Evolutionary conservation across 2,888 invertebrate species (phyloP).

Genomic region (Emmelina monodactyla): DNA sequence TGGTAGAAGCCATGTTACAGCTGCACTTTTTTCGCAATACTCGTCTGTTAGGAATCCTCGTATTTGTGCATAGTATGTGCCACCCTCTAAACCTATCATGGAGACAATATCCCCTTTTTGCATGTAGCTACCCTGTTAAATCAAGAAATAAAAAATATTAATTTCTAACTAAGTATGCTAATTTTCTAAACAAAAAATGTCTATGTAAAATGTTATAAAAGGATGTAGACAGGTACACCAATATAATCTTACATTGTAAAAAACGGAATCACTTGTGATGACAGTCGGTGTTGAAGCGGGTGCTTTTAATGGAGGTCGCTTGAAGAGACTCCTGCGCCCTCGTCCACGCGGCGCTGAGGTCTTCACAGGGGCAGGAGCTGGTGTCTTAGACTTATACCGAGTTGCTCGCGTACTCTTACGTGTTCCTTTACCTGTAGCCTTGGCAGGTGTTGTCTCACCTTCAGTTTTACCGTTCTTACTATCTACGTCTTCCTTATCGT

Average conservation of each 20-base stretch:
- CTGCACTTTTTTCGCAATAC: slow-evolving; percentile 92
- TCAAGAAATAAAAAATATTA: neutral
- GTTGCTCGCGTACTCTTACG: slow-evolving; percentile 69
- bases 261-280: slow-evolving; percentile 80
- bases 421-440: slow-evolving; percentile 57
- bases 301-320: slow-evolving; percentile 81
- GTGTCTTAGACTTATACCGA: slow-evolving; percentile 59
- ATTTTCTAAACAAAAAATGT: too few relatives aligned
- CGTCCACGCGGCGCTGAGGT: slow-evolving; percentile 69
- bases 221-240: too few relatives aligned
- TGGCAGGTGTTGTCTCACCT: slow-evolving; percentile 44
- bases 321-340: slow-evolving; percentile 79
- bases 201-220: too few relatives aligned
- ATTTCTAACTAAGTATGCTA: too few relatives aligned
- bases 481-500: slow-evolving; percentile 33
- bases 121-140: slow-evolving; percentile 74
- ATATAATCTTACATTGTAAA: slow-evolving; percentile 32
- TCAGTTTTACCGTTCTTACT: slow-evolving; percentile 35
- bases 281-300: slow-evolving; percentile 83
- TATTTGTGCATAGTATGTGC: slow-evolving; percentile 88
- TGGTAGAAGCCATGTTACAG: slow-evolving; percentile 90
- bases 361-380: slow-evolving; percentile 31
- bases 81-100: slow-evolving; percentile 77
- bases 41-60: slow-evolving; percentile 89
- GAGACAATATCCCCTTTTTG: slow-evolving; percentile 93